A percentile compares a stretch with the other conserved stretches of the same genome.
Evolutionary conservation across 2,888 invertebrate species (phyloP).

Genomic region (Stenurella melanura): DNA sequence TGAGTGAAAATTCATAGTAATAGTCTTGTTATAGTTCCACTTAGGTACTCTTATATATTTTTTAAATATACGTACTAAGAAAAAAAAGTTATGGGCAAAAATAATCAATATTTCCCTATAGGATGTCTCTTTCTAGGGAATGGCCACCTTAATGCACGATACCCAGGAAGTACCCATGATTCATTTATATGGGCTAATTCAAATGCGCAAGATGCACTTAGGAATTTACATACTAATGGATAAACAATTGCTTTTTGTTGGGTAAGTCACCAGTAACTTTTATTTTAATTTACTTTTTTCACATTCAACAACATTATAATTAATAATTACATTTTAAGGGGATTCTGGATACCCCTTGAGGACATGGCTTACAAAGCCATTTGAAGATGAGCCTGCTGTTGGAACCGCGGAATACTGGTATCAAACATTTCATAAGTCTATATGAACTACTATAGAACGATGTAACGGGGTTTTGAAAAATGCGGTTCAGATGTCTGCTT

Average conservation of each 20-base stretch:
- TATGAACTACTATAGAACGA: slow-evolving; percentile 26
- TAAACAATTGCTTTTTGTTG: slow-evolving; percentile 13
- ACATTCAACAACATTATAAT: neutral
- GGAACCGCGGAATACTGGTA: neutral
- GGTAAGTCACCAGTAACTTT: neutral
- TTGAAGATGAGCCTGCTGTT: slow-evolving; percentile 1
- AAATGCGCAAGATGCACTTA: slow-evolving; percentile 6
- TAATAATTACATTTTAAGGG: neutral
- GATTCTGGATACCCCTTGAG: slow-evolving; percentile 15
- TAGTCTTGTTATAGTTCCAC: too few relatives aligned
- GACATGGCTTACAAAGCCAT: slow-evolving; percentile 10
- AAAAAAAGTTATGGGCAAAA: too few relatives aligned
- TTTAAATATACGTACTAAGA: too few relatives aligned
- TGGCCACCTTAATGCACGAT: slow-evolving; percentile 44
- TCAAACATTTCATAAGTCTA: neutral
- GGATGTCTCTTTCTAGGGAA: too few relatives aligned
- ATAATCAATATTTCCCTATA: too few relatives aligned
- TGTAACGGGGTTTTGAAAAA: slow-evolving; percentile 45
- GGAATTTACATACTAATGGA: slow-evolving; percentile 10
- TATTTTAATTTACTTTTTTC: neutral
- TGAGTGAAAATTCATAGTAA: too few relatives aligned
- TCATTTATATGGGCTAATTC: slow-evolving; percentile 45
- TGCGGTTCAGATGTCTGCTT: slow-evolving; percentile 41
- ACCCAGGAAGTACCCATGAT: slow-evolving; percentile 43
- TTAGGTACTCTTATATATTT: too few relatives aligned